phyloP scores from a whole-genome alignment of 2,888 invertebrate species.

The Nezara viridula region DNA sequence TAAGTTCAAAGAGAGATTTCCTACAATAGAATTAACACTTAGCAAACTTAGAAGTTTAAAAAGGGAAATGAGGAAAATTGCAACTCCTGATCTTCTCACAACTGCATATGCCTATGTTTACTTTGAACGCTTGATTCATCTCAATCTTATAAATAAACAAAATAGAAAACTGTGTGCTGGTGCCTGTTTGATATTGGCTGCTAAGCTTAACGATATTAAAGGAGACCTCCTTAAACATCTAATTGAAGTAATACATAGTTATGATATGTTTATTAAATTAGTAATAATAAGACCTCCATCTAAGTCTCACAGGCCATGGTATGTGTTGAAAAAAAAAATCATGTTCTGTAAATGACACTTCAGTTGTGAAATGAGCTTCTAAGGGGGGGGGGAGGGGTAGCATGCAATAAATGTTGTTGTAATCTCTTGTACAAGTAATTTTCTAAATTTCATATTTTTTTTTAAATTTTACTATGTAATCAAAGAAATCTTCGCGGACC shows the following conservation, averaged over 20 bases:
- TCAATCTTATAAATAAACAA: conserved; percentile 92
- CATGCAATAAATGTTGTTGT: too few relatives aligned
- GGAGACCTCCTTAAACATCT: conserved; percentile 87
- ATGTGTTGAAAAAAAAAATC: too few relatives aligned
- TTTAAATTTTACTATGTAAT: too few relatives aligned
- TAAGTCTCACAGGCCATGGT: too few relatives aligned
- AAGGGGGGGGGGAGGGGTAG: too few relatives aligned
- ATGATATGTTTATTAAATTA: conserved; percentile 56
- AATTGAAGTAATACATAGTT: conserved; percentile 80
- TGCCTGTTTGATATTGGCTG: conserved; percentile 92
- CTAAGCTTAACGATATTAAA: conserved; percentile 97
- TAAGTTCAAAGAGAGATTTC: conserved; percentile 95
- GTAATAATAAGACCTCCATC: too few relatives aligned
- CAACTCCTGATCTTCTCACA: conserved; percentile 87
- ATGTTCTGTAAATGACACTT: too few relatives aligned
- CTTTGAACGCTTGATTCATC: conserved; percentile 95
- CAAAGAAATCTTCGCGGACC: too few relatives aligned
- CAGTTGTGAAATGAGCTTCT: too few relatives aligned
- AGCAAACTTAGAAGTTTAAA: conserved; percentile 97
- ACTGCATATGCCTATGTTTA: conserved; percentile 98
- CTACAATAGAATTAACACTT: conserved; percentile 92
- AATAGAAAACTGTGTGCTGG: conserved; percentile 97
- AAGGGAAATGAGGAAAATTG: conserved; percentile 94
- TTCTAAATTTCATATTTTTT: too few relatives aligned
- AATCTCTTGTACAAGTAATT: too few relatives aligned